Conservation (phyloP, 2,888 invertebrate genomes). For the Microplitis deprimator region DNA sequence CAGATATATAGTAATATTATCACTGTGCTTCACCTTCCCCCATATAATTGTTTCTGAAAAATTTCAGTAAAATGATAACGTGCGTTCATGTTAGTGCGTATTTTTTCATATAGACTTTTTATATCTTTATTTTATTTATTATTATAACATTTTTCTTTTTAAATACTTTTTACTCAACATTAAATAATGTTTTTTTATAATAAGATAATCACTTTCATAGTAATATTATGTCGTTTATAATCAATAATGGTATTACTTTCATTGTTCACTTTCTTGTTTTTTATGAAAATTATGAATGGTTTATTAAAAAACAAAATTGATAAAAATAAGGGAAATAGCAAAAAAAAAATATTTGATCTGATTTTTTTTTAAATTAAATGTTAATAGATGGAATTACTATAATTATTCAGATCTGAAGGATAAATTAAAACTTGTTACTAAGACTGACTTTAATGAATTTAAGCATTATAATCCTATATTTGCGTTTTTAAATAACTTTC, state of each 20-base stretch:
- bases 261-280: conserved; percentile 23
- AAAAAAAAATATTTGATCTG: too few relatives aligned
- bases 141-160: conserved; percentile 19
- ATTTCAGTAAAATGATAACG: conserved; percentile 29
- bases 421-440: too few relatives aligned
- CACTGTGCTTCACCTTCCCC: not conserved
- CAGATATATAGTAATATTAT: too few relatives aligned
- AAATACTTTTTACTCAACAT: not conserved
- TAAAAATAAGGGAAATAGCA: too few relatives aligned
- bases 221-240: conserved; percentile 10
- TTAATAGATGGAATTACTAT: too few relatives aligned
- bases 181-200: not conserved
- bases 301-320: not conserved
- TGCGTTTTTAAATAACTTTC: too few relatives aligned
- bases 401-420: too few relatives aligned
- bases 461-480: too few relatives aligned
- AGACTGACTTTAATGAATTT: too few relatives aligned
- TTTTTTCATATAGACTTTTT: conserved; percentile 13
- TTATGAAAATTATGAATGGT: not conserved
- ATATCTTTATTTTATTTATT: conserved; percentile 20
- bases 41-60: not conserved
- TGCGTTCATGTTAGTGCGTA: conserved; percentile 48
- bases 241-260: conserved; percentile 16
- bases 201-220: not conserved
- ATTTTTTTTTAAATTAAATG: too few relatives aligned